phyloP scores from a whole-genome alignment of 2,797 vertebrate genomes.

The Anableps anableps region DNA sequence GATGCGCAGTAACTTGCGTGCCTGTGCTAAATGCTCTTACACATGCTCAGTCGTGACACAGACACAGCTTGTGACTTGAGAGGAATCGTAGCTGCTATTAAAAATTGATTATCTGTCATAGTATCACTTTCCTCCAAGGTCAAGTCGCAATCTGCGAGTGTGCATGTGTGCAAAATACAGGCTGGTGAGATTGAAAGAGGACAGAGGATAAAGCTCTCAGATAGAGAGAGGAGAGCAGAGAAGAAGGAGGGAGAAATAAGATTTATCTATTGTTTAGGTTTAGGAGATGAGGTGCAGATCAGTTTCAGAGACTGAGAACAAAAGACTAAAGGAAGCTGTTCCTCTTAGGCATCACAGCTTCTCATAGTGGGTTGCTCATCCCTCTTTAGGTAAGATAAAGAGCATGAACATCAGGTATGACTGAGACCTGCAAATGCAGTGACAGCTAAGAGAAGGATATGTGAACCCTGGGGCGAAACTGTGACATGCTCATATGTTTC shows the following conservation, averaged over 20 bases:
- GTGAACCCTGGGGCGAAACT: slow-evolving; percentile 9
- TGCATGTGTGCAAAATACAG: slow-evolving; percentile 45
- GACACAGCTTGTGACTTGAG: slow-evolving; percentile 61
- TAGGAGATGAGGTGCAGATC: slow-evolving; percentile 22
- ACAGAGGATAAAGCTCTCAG: slow-evolving; percentile 45
- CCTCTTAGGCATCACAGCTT: slow-evolving; percentile 9
- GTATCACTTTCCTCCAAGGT: slow-evolving; percentile 78
- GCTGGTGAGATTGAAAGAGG: slow-evolving; percentile 61
- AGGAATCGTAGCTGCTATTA: slow-evolving; percentile 75
- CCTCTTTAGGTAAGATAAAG: slow-evolving; percentile 24
- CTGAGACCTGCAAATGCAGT: slow-evolving; percentile 21
- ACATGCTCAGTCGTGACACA: slow-evolving; percentile 46
- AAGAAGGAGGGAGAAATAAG: slow-evolving; percentile 17
- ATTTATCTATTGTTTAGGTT: slow-evolving; percentile 19
- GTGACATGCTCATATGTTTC: slow-evolving; percentile 25
- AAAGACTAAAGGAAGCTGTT: neutral
- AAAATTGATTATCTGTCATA: slow-evolving; percentile 81
- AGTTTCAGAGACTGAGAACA: neutral
- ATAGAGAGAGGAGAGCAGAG: slow-evolving; percentile 31
- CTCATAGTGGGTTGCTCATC: slow-evolving; percentile 11
- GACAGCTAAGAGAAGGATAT: slow-evolving; percentile 33
- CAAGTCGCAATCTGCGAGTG: slow-evolving; percentile 60
- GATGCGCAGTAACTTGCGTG: slow-evolving; percentile 45
- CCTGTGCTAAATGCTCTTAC: slow-evolving; percentile 42
- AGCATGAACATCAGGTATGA: slow-evolving; percentile 25